phyloP scores from a whole-genome alignment of 2,797 vertebrate species.

The Erpetoichthys calabaricus region DNA sequence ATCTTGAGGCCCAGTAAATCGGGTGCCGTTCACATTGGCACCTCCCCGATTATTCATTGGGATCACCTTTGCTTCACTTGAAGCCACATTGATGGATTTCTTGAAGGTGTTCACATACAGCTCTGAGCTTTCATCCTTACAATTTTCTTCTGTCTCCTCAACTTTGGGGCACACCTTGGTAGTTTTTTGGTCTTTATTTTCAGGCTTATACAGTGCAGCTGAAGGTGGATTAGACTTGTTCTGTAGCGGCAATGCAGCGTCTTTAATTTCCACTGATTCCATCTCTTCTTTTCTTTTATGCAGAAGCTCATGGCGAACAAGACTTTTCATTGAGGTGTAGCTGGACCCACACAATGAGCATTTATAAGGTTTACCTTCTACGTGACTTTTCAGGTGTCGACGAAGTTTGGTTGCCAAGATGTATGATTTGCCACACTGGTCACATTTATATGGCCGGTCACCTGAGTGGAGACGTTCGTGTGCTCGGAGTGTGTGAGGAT shows the following conservation, averaged over 20 bases:
- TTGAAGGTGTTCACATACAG: constrained; percentile 11
- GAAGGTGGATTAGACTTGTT: background rate
- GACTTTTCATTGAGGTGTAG: constrained; percentile 46
- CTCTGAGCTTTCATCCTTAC: constrained; percentile 3
- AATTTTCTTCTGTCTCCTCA: background rate
- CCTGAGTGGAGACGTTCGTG: constrained; percentile 59
- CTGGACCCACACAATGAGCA: constrained; percentile 45
- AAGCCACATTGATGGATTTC: constrained; percentile 1
- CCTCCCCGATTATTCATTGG: too few relatives aligned
- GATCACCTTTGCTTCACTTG: background rate
- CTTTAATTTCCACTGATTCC: constrained; percentile 6
- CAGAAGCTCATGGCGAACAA: constrained; percentile 39
- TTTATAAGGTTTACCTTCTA: constrained; percentile 44
- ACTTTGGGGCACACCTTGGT: background rate
- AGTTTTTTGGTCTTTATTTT: too few relatives aligned
- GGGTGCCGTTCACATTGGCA: too few relatives aligned
- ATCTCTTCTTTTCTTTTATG: constrained; percentile 32
- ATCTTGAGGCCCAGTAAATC: too few relatives aligned
- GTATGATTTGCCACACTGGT: constrained; percentile 41
- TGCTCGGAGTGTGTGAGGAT: constrained; percentile 54
- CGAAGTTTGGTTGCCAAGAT: constrained; percentile 53
- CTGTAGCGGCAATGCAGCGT: background rate
- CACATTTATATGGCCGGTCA: constrained; percentile 51
- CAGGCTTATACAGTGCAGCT: too few relatives aligned
- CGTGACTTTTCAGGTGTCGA: constrained; percentile 54